Conservation (phyloP, 2,113 vertebrate genomes). For the Gobius niger region DNA sequence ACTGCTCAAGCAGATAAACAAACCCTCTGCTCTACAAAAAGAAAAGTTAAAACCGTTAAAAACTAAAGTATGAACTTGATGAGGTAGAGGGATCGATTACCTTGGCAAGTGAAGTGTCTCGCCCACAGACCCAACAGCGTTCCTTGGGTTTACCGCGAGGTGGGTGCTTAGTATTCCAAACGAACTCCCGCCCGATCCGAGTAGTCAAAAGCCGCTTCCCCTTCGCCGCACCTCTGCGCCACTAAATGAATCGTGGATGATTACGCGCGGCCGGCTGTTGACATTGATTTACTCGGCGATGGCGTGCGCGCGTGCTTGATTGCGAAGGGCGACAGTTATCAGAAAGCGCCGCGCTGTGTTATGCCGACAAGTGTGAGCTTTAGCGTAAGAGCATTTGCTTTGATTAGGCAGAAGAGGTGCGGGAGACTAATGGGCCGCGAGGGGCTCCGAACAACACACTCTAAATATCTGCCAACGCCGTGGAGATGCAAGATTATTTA, state of each 20-base stretch:
- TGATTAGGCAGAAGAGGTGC: not conserved
- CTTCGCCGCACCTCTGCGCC: slow-evolving; percentile 21
- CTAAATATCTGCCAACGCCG: slow-evolving; percentile 23
- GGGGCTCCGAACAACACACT: slow-evolving; percentile 18
- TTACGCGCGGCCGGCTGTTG: slow-evolving; percentile 46
- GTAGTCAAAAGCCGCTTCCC: slow-evolving; percentile 36
- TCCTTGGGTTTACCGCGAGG: too few species aligned
- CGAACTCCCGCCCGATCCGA: not conserved
- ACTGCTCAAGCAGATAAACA: too few species aligned
- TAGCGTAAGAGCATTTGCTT: slow-evolving; percentile 28
- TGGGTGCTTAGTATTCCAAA: not conserved
- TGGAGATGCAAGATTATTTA: slow-evolving; percentile 12
- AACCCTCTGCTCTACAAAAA: too few species aligned
- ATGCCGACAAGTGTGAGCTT: slow-evolving; percentile 21
- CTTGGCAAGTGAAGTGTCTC: too few species aligned
- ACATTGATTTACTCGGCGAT: slow-evolving; percentile 48
- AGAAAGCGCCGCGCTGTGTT: slow-evolving; percentile 30
- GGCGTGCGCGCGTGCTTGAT: slow-evolving; percentile 27
- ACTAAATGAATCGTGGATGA: slow-evolving; percentile 58
- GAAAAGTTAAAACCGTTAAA: too few species aligned
- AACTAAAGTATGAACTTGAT: too few species aligned
- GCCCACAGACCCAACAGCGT: too few species aligned
- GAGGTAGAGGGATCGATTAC: too few species aligned
- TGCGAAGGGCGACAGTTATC: slow-evolving; percentile 33
- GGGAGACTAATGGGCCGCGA: slow-evolving; percentile 25